phyloP scores from a whole-genome alignment of 2,797 vertebrate genomes.

The Clamator glandarius region DNA sequence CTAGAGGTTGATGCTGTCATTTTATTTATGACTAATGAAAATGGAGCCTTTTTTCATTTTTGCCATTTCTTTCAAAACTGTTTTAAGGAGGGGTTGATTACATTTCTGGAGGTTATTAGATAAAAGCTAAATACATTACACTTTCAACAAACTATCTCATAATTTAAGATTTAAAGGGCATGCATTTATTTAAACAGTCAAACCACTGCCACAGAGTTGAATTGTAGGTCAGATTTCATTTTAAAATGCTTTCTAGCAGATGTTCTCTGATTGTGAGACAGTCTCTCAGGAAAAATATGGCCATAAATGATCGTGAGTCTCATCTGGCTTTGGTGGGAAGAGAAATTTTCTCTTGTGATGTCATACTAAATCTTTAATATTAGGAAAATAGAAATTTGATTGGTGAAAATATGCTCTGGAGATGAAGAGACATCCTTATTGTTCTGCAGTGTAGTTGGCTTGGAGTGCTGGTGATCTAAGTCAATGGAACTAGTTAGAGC shows the following conservation, averaged over 20 bases:
- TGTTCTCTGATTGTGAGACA: constrained; percentile 74
- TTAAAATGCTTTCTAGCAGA: constrained; percentile 78
- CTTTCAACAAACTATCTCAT: constrained; percentile 87
- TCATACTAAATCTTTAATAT: constrained; percentile 59
- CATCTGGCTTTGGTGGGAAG: constrained; percentile 24
- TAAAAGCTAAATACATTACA: constrained; percentile 86
- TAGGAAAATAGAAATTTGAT: constrained; percentile 37
- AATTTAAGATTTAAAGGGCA: constrained; percentile 87
- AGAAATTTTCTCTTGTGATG: constrained; percentile 57
- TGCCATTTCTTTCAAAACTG: constrained; percentile 74
- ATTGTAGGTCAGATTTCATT: constrained; percentile 81
- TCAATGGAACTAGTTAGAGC: background rate
- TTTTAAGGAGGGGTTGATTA: constrained; percentile 76
- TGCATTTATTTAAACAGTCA: constrained; percentile 76
- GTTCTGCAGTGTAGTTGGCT: constrained; percentile 31
- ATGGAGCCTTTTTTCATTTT: constrained; percentile 73
- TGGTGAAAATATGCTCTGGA: constrained; percentile 48
- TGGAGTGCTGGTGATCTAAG: constrained; percentile 31
- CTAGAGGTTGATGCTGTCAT: constrained; percentile 61
- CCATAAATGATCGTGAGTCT: constrained; percentile 54
- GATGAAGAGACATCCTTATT: constrained; percentile 40
- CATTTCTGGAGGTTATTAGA: constrained; percentile 83
- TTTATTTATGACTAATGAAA: constrained; percentile 79
- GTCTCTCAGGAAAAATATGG: constrained; percentile 69
- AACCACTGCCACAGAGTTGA: constrained; percentile 79